Percentiles rank a stretch among this genome's conserved stretches.
Evolutionary conservation across 1,140 invertebrate genomes (phyloP).

Genomic region (Asobara japonica): DNA sequence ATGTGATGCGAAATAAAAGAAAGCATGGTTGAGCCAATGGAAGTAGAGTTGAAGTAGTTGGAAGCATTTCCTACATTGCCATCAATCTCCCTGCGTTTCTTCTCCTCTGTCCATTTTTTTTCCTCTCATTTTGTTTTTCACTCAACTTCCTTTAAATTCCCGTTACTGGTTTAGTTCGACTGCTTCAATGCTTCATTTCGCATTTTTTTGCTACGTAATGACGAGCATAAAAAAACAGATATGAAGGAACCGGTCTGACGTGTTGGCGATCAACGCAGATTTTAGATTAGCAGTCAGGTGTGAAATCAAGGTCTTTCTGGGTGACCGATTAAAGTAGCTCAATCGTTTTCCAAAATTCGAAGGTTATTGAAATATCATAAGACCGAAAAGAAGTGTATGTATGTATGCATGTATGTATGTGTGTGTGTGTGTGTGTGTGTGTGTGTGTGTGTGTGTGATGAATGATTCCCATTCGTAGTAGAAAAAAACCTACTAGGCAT

Average conservation of each 20-base stretch:
- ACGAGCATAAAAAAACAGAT: background rate
- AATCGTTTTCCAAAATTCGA: too few species aligned
- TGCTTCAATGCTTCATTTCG: background rate
- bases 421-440: too few species aligned
- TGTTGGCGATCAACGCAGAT: background rate
- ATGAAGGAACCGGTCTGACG: conserved; percentile 8
- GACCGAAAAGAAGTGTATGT: too few species aligned
- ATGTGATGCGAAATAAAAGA: conserved; percentile 5
- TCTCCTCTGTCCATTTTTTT: background rate
- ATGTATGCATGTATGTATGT: too few species aligned
- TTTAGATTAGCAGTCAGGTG: background rate
- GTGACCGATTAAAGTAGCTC: background rate
- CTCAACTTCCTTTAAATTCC: conserved; percentile 11
- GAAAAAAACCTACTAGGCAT: too few species aligned
- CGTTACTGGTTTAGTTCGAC: conserved; percentile 19
- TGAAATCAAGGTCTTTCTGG: conserved; percentile 12
- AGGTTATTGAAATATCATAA: too few species aligned
- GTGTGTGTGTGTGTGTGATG: too few species aligned
- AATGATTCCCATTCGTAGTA: too few species aligned
- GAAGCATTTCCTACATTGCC: conserved; percentile 18
- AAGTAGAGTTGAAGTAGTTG: conserved; percentile 5
- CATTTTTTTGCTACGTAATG: background rate
- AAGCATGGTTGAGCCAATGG: conserved; percentile 1
- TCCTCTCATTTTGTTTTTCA: background rate
- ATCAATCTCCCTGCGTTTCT: conserved; percentile 18